Evolutionary conservation across 1,140 invertebrate species (phyloP), one percentile per base, ranked within the genome.

Genomic region (Melanaphis sacchari): DNA sequence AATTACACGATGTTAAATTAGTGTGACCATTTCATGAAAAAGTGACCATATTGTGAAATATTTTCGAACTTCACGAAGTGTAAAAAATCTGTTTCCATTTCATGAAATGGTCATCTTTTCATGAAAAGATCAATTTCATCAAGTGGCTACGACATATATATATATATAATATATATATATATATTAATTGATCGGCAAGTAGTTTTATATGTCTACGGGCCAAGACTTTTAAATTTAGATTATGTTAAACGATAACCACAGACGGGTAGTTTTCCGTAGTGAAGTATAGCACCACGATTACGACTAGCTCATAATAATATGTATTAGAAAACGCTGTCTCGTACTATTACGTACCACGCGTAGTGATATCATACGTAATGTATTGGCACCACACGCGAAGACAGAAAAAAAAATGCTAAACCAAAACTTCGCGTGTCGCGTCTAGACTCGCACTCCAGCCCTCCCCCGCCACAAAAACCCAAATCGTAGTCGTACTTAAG

Each of bases 161-260:
- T 15, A 46, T 46, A 15, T 46, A 46, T 46, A 46, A 46, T 46
- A 49, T 1, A 81, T 18, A 38, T 22, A 81, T 81, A 18, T 36
- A 22, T 24, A 24, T 38, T 24, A 84, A 31, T 26, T 41, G 21
- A 41, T 49, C 46, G 43, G 43, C 43, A 49, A 89, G 88, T 89
- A 89, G 88, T 89, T 54, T 89, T 89, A 89, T 89, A 54, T 38
- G 88, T 89, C 88, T 54, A 38, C 36, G 36, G 38, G 38, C 22
- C 88, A 26, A 89, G n/a, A 89, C 49, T 40, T 89, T 89, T 89
- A 89, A 49, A 52, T 89, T 89, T 89, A 89, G 31, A 89, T n/a
- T 38, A 89, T 88, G 36, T 52, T 89, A 52, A 89, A 89, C 88
- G 49, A 38, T 26, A 54, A 52, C 31, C 59, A 76, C 46, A 54